These are phyloP conservation scores for Dasyprocta punctata DNA, from an alignment of 2,113 vertebrate genomes.

Conservation along the genomic window DNA sequence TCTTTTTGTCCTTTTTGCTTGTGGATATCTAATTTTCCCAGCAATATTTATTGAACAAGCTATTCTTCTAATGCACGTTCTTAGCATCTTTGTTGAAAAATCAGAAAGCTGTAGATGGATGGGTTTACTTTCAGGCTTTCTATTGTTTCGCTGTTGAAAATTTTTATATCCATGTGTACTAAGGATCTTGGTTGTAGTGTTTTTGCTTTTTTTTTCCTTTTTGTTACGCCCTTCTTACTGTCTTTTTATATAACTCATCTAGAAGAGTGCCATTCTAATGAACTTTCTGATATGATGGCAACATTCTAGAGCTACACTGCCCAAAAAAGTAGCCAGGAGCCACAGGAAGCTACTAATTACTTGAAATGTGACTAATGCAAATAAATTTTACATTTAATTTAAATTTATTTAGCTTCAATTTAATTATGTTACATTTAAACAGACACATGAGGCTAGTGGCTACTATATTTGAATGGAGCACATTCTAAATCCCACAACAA, in stretches of 20 bases:
- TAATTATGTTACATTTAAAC: not conserved
- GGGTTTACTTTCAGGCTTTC: not conserved
- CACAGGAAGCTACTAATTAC: not conserved
- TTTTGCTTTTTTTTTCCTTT: not conserved
- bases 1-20: not conserved
- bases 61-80: not conserved
- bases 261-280: not conserved
- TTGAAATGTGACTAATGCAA: not conserved
- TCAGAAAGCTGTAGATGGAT: not conserved
- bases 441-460: not conserved
- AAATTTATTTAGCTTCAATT: not conserved
- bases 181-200: not conserved
- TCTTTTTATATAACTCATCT: not conserved
- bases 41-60: not conserved
- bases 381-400: conserved; percentile 30
- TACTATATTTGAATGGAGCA: not conserved
- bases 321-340: not conserved
- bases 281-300: conserved; percentile 9
- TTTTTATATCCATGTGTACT: not conserved
- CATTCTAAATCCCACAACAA: not conserved
- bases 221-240: not conserved
- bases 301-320: not conserved
- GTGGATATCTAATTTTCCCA: not conserved
- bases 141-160: not conserved
- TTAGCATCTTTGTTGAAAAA: not conserved